Evolutionary conservation across 2,888 invertebrate genomes (phyloP).

Genomic region (Lottia scabra): DNA sequence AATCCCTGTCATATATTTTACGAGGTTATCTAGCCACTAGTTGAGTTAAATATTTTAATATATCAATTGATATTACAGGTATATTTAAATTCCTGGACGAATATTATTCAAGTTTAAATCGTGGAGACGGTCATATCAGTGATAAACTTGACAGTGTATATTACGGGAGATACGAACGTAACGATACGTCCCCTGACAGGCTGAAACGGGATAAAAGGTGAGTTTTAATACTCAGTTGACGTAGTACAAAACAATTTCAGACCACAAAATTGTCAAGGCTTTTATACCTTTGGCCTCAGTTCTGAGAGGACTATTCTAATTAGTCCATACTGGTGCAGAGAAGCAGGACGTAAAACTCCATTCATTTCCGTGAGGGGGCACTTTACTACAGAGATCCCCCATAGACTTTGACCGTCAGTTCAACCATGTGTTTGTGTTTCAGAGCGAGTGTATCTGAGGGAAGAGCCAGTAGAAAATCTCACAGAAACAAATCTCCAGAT

Average conservation of each 20-base stretch:
- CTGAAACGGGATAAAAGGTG: background rate
- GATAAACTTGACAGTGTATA: slow-evolving; percentile 12
- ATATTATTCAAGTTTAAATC: slow-evolving; percentile 52
- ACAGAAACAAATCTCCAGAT: slow-evolving; percentile 30
- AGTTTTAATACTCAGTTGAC: background rate
- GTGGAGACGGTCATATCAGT: slow-evolving; percentile 33
- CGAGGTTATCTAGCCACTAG: no score
- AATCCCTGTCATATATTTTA: no score
- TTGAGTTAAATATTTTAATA: background rate
- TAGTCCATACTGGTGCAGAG: no score
- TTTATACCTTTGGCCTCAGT: no score
- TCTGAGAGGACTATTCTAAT: no score
- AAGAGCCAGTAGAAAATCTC: slow-evolving; percentile 8
- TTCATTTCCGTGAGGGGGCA: no score
- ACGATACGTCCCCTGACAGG: background rate
- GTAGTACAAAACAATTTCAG: no score
- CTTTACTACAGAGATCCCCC: no score
- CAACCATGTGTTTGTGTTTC: background rate
- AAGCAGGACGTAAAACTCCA: no score
- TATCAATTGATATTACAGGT: slow-evolving; percentile 34
- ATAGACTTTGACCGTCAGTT: no score
- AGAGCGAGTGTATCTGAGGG: background rate
- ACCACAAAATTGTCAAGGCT: no score
- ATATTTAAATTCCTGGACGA: slow-evolving; percentile 61
- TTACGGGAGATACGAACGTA: no score